phyloP scores from a whole-genome alignment of 2,888 invertebrate species.

The Matsumyia berberina region DNA sequence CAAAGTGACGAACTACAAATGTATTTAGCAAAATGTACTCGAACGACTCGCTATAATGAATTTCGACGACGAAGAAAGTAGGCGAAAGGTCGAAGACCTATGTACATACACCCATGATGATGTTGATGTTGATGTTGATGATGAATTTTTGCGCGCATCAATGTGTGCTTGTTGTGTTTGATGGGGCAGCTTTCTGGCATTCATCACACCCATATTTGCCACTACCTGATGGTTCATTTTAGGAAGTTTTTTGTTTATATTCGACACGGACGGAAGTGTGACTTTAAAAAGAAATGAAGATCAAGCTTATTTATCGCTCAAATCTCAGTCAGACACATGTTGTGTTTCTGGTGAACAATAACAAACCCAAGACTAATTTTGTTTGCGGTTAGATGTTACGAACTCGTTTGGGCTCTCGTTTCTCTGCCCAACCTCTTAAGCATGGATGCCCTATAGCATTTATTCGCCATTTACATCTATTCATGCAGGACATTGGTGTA shows the following conservation, averaged over 20 bases:
- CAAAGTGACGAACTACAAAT: conserved; percentile 36
- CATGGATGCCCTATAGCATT: too few species aligned
- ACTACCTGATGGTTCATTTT: conserved; percentile 22
- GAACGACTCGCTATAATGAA: conserved; percentile 48
- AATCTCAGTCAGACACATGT: too few species aligned
- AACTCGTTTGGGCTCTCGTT: too few species aligned
- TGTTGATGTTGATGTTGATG: conserved; percentile 52
- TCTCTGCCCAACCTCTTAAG: too few species aligned
- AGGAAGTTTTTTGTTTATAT: conserved; percentile 26
- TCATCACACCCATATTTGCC: conserved; percentile 16
- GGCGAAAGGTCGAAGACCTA: conserved; percentile 75
- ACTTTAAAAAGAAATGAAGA: too few species aligned
- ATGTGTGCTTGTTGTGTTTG: conserved; percentile 27
- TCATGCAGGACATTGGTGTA: too few species aligned
- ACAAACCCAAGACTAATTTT: too few species aligned
- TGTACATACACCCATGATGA: conserved; percentile 35
- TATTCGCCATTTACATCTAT: too few species aligned
- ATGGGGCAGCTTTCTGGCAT: conserved; percentile 53
- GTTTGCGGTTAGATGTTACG: too few species aligned
- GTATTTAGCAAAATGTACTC: conserved; percentile 61
- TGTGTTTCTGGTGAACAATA: too few species aligned
- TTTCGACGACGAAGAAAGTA: conserved; percentile 70
- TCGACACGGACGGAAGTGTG: conserved; percentile 22
- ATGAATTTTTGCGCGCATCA: conserved; percentile 45
- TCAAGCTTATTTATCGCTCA: too few species aligned